Conservation (phyloP, 2,888 invertebrate species). For the Hypolimnas misippus region DNA sequence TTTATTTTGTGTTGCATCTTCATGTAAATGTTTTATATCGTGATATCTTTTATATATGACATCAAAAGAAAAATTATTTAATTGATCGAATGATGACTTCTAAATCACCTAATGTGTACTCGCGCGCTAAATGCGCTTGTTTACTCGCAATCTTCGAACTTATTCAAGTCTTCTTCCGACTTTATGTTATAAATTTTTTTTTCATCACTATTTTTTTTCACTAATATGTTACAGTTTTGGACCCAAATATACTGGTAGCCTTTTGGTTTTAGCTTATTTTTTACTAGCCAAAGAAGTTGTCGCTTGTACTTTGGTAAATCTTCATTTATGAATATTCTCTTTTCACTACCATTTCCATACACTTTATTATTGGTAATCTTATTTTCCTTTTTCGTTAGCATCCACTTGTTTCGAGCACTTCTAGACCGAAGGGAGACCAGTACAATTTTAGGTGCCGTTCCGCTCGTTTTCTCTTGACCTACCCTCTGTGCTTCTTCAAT, state of each 20-base stretch:
- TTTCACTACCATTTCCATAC: neutral
- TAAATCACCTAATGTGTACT: conserved; percentile 1
- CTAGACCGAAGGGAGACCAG: conserved; percentile 12
- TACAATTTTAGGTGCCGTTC: conserved; percentile 1
- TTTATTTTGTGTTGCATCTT: neutral
- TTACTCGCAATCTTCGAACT: neutral
- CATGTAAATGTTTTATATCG: neutral
- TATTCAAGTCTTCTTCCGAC: neutral
- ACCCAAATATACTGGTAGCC: conserved; percentile 1
- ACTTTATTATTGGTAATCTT: neutral
- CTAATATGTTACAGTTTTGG: neutral
- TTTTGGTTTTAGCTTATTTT: neutral
- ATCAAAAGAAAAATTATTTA: neutral
- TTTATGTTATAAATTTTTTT: conserved; percentile 1
- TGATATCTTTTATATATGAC: conserved; percentile 5
- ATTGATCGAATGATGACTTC: neutral
- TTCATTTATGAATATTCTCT: neutral
- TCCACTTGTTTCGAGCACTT: conserved; percentile 15
- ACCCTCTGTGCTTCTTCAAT: conserved; percentile 5
- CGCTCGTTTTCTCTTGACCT: conserved; percentile 1
- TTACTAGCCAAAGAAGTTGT: neutral
- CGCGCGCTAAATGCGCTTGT: neutral
- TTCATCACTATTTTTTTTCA: conserved; percentile 3
- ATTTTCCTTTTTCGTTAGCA: conserved; percentile 11
- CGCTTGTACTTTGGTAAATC: conserved; percentile 1